Base-by-base conservation (phyloP, 2,888 invertebrate species). In the Pollenia angustigena region DNA sequence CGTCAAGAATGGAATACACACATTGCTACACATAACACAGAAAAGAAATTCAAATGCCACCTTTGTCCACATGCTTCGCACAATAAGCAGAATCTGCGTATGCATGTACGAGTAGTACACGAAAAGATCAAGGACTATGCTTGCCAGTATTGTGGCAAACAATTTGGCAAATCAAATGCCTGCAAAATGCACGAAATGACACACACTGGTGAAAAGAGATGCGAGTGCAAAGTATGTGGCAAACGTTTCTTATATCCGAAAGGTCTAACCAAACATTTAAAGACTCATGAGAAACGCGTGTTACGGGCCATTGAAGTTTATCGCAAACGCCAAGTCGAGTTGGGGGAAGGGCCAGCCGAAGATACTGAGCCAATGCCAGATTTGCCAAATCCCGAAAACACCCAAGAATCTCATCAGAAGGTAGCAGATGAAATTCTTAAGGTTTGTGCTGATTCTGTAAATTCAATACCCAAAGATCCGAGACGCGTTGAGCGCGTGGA, bases 1-100 rank as follows among this genome's bases (percentile, higher is more conserved):
- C 88, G 92, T 0, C 92, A 92, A 60, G 92, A 92, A 69, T 90
- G 93, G 90, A 92, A 93, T 54, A 92, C 92, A 3, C 92, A 93
- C 82, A 91, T 92, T 9, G 89, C 92, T 14, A 92, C 92, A 6
- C 92, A 92, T 85, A 92, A 92, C 46, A 91, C 91, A 85, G 92
- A 92, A 52, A 92, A 92, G 86, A 92, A 91, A 71, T 93, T 92
- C 74, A 91, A 93, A 85, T 92, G 93, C 66, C 90, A 91, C 16
- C 90, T 90, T n/a, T 92, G 92, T 82, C 89, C 91, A 10, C 91
- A 92, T 85, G 91, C 92, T 44, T 92, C 92, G 4, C 92, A 92
- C 85, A 92, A 92, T 79, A 91, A 91, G 18, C 92, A 92, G 79
- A 92, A 92, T 23, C 81, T 92, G 7, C 91, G 92, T 60, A 92